Percentiles rank a stretch among this genome's conserved stretches.
These are phyloP conservation scores for Caiman crocodilus DNA, from an alignment of 2,797 vertebrate genomes.

Conservation along the genomic window DNA sequence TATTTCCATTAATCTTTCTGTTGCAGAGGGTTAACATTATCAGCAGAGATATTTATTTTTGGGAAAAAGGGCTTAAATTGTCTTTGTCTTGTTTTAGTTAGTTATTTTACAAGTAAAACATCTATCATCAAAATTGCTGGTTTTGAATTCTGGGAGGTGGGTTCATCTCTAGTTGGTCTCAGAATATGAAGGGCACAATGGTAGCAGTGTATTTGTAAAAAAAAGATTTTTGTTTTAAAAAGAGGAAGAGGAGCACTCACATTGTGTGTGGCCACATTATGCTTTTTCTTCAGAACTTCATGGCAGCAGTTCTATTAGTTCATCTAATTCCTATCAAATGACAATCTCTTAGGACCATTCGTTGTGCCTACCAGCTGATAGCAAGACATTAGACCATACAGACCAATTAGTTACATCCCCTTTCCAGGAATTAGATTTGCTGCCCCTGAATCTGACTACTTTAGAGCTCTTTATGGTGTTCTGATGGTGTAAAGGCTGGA, in stretches of 20 bases:
- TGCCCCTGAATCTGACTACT: not conserved
- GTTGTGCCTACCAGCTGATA: not conserved
- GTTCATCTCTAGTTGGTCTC: not conserved
- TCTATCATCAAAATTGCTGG: not conserved
- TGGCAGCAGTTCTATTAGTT: not conserved
- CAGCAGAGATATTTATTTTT: not conserved
- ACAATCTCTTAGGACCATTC: not conserved
- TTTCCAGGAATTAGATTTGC: not conserved
- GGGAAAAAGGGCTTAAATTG: not conserved
- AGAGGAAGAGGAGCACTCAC: not conserved
- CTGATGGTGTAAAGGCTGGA: not conserved
- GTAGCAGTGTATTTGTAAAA: not conserved
- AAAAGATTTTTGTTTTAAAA: not conserved
- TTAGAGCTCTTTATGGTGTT: not conserved
- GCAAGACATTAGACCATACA: not conserved
- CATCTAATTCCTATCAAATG: not conserved
- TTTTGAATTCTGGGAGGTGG: not conserved
- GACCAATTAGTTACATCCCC: not conserved
- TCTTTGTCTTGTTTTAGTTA: not conserved
- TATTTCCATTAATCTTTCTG: not conserved
- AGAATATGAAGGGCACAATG: not conserved
- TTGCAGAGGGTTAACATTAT: not conserved
- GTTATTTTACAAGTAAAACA: conserved; percentile 2
- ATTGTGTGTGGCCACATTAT: not conserved
- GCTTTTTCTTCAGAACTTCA: not conserved